Conservation (phyloP, 2,113 vertebrate genomes). For the Ameiurus melas region DNA sequence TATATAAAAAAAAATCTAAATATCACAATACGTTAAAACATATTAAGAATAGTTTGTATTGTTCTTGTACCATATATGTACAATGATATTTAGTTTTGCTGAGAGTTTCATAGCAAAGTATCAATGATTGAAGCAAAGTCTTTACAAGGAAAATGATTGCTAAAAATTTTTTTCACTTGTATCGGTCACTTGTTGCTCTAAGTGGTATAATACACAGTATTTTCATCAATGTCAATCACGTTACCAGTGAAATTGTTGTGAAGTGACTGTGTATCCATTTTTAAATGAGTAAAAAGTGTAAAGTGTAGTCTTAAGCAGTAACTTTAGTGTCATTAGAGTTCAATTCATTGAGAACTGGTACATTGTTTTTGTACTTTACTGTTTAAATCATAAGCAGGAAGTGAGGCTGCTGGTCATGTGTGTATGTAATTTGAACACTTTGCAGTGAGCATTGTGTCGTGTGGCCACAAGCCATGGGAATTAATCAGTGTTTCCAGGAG, state of each 20-base stretch:
- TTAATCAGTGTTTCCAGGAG: neutral
- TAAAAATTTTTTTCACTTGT: too few species aligned
- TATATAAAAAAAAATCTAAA: neutral
- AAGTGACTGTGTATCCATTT: too few species aligned
- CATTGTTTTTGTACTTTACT: neutral
- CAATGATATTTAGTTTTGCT: neutral
- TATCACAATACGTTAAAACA: neutral
- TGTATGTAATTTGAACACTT: conserved; percentile 32
- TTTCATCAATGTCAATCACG: neutral
- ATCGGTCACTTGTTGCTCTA: neutral
- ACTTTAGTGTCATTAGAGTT: neutral
- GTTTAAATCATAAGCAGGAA: neutral
- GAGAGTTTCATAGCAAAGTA: neutral
- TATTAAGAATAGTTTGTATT: neutral
- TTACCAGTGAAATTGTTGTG: neutral
- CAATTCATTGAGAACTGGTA: neutral
- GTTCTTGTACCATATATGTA: neutral
- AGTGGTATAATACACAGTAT: neutral
- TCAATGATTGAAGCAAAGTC: too few species aligned
- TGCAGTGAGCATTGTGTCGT: conserved; percentile 2
- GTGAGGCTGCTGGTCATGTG: neutral
- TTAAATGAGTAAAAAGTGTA: neutral
- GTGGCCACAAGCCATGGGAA: neutral
- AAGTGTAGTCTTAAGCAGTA: neutral
- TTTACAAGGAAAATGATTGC: too few species aligned